phyloP scores from a whole-genome alignment of 2,797 vertebrate species.

The Siniperca obscura region DNA sequence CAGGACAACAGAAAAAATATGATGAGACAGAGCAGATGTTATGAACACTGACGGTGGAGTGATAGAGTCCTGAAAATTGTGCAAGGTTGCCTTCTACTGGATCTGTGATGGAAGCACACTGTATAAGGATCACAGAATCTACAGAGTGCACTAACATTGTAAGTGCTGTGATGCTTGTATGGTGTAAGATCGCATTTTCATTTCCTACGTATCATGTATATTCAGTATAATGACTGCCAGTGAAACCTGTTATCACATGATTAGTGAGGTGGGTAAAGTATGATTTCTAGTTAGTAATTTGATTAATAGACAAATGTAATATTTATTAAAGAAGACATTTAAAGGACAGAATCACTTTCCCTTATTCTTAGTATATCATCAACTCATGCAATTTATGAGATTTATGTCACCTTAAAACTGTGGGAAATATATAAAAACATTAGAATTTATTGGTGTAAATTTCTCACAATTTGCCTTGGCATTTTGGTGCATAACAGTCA shows the following conservation, averaged over 20 bases:
- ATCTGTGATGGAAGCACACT: slow-evolving; percentile 10
- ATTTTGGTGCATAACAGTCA: no score
- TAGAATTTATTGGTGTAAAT: no score
- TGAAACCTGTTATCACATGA: background rate
- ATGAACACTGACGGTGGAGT: background rate
- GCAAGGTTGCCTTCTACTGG: slow-evolving; percentile 53
- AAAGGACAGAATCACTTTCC: background rate
- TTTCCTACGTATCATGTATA: background rate
- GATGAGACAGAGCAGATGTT: background rate
- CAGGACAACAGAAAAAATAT: slow-evolving; percentile 9
- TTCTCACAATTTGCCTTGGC: no score
- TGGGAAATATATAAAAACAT: no score
- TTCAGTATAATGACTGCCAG: background rate
- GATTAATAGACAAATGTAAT: background rate
- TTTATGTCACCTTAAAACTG: background rate
- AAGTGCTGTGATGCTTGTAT: background rate
- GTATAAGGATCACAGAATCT: background rate
- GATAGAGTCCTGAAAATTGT: background rate
- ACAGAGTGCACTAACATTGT: background rate
- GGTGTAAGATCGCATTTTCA: background rate
- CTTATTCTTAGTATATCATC: background rate
- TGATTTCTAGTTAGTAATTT: background rate
- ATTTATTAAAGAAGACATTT: background rate
- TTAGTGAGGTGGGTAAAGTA: background rate
- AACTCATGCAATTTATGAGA: background rate